phyloP scores from a whole-genome alignment of 1,140 invertebrate genomes.

The Pseudomyrmex sp. region DNA sequence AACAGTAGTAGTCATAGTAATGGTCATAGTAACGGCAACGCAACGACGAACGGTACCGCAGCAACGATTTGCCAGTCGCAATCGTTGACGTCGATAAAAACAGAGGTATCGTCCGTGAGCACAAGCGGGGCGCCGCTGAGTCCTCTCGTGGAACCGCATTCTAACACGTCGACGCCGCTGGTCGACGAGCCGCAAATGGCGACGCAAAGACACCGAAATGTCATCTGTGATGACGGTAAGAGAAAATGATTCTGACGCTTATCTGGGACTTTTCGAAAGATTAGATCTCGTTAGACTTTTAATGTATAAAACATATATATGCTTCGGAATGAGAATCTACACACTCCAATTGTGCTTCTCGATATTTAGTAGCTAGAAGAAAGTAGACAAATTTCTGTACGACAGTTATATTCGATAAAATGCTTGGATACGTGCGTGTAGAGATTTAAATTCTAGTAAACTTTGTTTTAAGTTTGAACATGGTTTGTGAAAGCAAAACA shows the following conservation, averaged over 20 bases:
- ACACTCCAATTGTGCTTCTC: too few relatives aligned
- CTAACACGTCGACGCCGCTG: conserved; percentile 87
- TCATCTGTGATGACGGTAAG: conserved; percentile 82
- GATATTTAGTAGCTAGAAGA: too few relatives aligned
- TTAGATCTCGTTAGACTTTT: conserved; percentile 16
- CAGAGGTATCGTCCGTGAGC: conserved; percentile 81
- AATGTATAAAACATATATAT: conserved; percentile 34
- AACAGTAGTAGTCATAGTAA: conserved; percentile 72
- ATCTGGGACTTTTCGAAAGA: conserved; percentile 13
- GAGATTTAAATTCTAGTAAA: too few relatives aligned
- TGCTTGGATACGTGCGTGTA: too few relatives aligned
- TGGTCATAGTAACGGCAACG: conserved; percentile 68
- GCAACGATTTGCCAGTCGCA: conserved; percentile 74
- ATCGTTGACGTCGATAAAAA: conserved; percentile 77
- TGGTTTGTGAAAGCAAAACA: too few relatives aligned
- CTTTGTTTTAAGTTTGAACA: too few relatives aligned
- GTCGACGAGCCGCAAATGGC: conserved; percentile 86
- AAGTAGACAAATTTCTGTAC: too few relatives aligned
- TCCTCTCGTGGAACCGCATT: conserved; percentile 86
- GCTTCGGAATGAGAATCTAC: too few relatives aligned
- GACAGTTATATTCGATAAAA: too few relatives aligned
- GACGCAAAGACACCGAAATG: conserved; percentile 81
- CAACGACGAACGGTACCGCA: conserved; percentile 70
- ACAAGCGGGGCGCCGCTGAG: conserved; percentile 84
- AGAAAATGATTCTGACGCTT: background rate